Percentiles rank a stretch among this genome's conserved stretches.
phyloP scores from a whole-genome alignment of 2,888 invertebrate species.

The Agrilus mali region DNA sequence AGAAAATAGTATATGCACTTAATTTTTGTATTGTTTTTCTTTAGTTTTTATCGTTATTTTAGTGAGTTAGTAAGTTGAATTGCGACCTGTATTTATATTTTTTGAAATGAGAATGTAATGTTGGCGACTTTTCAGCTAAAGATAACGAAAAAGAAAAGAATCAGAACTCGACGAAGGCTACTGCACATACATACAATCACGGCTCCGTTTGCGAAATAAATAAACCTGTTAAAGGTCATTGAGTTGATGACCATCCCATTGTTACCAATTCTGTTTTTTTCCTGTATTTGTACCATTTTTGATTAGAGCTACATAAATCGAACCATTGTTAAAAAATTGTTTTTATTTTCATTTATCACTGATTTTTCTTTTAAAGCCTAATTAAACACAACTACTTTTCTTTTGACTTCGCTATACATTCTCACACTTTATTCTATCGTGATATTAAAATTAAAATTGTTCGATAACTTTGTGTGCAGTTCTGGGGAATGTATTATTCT shows the following conservation, averaged over 20 bases:
- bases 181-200: slow-evolving; percentile 21
- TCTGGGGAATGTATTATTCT: too few relatives aligned
- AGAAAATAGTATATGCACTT: not conserved
- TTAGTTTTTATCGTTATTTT: not conserved
- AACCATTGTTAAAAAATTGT: not conserved
- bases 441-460: too few relatives aligned
- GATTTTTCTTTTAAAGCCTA: not conserved
- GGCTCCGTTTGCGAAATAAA: slow-evolving; percentile 13
- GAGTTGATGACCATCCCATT: slow-evolving; percentile 1
- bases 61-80: slow-evolving; percentile 1
- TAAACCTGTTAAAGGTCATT: slow-evolving; percentile 17
- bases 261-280: slow-evolving; percentile 2
- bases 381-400: too few relatives aligned
- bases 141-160: slow-evolving; percentile 29
- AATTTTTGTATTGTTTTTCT: not conserved
- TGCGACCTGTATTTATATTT: not conserved
- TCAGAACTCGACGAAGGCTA: slow-evolving; percentile 30
- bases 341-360: not conserved
- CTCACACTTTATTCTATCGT: too few relatives aligned
- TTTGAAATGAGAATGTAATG: not conserved
- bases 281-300: slow-evolving; percentile 1
- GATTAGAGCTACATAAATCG: not conserved
- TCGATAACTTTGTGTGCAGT: too few relatives aligned
- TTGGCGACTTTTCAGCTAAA: slow-evolving; percentile 25
- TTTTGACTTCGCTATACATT: too few relatives aligned